phyloP scores from a whole-genome alignment of 2,888 invertebrate species.

The Bhutanitis thaidina region DNA sequence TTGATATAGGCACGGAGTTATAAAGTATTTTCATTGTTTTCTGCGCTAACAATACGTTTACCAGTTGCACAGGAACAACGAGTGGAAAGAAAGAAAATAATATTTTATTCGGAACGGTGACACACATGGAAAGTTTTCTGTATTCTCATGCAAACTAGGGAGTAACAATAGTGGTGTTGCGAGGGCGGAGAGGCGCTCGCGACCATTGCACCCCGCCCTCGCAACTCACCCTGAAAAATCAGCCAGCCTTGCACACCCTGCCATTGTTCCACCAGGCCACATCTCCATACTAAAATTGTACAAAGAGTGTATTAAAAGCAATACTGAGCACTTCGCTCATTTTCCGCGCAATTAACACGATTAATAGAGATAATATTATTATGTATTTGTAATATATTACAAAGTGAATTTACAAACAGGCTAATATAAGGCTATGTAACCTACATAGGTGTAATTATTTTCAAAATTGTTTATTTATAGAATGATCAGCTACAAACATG shows the following conservation, averaged over 20 bases:
- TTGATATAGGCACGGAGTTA: conserved; percentile 18
- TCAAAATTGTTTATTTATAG: conserved; percentile 18
- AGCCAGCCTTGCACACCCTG: conserved; percentile 34
- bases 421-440: too few species aligned
- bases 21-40: conserved; percentile 51
- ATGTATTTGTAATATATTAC: too few species aligned
- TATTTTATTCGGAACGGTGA: conserved; percentile 69
- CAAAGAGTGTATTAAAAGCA: conserved; percentile 10
- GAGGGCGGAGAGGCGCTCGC: conserved; percentile 35
- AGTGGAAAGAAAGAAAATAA: conserved; percentile 63
- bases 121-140: conserved; percentile 68
- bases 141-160: conserved; percentile 72
- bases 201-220: conserved; percentile 51
- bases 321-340: conserved; percentile 13
- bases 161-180: conserved; percentile 56
- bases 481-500: neutral
- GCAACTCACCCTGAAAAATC: conserved; percentile 53
- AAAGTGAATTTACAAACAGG: too few species aligned
- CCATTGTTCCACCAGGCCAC: conserved; percentile 33
- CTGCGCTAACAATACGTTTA: conserved; percentile 57
- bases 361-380: too few species aligned
- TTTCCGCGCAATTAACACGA: conserved; percentile 6
- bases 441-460: too few species aligned
- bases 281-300: conserved; percentile 25
- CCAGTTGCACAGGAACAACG: conserved; percentile 59